phyloP scores from a whole-genome alignment of 2,113 vertebrate genomes.

The Raja brachyura region DNA sequence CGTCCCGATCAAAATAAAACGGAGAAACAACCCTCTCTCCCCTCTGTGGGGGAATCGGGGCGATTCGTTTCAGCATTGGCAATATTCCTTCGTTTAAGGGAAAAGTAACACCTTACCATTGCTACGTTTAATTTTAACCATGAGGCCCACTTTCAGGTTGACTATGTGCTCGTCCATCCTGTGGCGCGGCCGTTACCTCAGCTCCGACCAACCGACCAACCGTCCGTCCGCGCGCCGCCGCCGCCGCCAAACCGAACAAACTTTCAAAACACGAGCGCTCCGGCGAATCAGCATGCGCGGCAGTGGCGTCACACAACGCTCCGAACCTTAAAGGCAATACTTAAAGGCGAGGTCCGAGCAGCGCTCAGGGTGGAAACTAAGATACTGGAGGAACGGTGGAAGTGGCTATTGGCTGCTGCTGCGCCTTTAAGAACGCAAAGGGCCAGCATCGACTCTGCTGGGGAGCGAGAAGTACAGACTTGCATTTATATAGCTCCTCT shows the following conservation, averaged over 20 bases:
- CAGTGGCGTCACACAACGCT: neutral
- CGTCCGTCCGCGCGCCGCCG: neutral
- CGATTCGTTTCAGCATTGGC: neutral
- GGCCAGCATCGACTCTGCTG: neutral
- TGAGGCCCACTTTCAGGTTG: neutral
- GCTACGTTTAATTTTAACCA: conserved; percentile 22
- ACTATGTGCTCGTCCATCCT: neutral
- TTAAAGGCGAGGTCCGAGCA: neutral
- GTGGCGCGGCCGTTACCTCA: too few relatives aligned
- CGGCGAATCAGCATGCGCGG: neutral
- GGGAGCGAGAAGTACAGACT: too few relatives aligned
- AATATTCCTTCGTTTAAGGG: neutral
- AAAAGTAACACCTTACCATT: neutral
- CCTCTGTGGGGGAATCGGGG: too few relatives aligned
- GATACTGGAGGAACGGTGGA: too few relatives aligned
- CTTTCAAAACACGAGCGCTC: neutral
- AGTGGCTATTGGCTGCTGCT: too few relatives aligned
- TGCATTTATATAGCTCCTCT: too few relatives aligned
- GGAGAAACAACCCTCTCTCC: neutral
- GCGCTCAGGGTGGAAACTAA: too few relatives aligned
- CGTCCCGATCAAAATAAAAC: neutral
- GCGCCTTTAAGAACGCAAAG: neutral
- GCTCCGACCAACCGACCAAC: too few relatives aligned
- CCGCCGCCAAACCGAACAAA: neutral
- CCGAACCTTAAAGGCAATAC: neutral